Evolutionary conservation across 2,797 vertebrate genomes (phyloP).

Genomic region (Brachyrhaphis roseni): DNA sequence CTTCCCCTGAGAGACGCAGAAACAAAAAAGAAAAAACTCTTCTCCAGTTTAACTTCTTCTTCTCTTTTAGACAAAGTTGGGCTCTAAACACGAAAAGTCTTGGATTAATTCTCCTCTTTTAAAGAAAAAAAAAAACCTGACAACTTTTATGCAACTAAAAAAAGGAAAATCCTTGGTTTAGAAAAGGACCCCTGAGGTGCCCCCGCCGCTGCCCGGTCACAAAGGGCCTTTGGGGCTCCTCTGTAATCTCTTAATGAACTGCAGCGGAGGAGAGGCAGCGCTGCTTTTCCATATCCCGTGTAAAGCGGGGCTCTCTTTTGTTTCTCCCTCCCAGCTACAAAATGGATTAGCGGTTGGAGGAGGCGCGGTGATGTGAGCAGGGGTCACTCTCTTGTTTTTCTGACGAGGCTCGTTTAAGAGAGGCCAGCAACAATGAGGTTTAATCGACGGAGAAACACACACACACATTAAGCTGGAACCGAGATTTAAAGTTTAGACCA

Average conservation of each 20-base stretch:
- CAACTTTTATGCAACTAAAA: neutral
- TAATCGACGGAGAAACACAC: constrained; percentile 44
- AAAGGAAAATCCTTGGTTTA: constrained; percentile 54
- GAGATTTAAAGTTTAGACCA: constrained; percentile 54
- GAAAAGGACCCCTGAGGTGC: constrained; percentile 78
- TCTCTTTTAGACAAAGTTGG: neutral
- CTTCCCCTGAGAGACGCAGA: constrained; percentile 10
- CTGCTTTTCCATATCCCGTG: constrained; percentile 94
- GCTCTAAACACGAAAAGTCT: neutral
- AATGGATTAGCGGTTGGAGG: constrained; percentile 90
- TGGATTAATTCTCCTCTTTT: neutral
- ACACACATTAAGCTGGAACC: constrained; percentile 37
- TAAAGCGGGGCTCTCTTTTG: constrained; percentile 92
- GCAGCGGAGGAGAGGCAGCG: constrained; percentile 88
- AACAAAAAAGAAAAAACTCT: neutral
- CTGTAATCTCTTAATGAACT: constrained; percentile 99
- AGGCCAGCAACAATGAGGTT: constrained; percentile 88
- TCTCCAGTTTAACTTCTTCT: constrained; percentile 23
- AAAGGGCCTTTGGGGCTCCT: constrained; percentile 86
- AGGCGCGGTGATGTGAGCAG: constrained; percentile 4
- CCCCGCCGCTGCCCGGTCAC: constrained; percentile 86
- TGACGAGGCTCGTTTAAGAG: constrained; percentile 80
- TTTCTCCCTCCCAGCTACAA: constrained; percentile 95
- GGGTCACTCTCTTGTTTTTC: constrained; percentile 78
- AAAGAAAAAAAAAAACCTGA: neutral